Percentiles rank a stretch among this genome's conserved stretches.
Conservation (phyloP, 2,797 vertebrate genomes). For the Pempheris klunzingeri region DNA sequence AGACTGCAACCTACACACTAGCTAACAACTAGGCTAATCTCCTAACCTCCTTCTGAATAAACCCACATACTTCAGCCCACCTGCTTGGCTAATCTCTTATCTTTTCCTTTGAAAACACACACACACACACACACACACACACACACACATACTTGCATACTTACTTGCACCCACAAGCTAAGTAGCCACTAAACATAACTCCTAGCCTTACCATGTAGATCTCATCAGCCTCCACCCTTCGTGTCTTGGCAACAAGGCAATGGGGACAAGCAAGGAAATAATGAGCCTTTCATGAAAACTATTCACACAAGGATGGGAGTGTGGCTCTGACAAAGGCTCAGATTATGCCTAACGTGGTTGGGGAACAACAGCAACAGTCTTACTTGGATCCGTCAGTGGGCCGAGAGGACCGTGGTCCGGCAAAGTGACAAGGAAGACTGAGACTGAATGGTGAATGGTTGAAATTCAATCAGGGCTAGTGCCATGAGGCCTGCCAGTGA, state of each 20-base stretch:
- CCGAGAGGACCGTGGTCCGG: slow-evolving; percentile 31
- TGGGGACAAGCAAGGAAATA: slow-evolving; percentile 55
- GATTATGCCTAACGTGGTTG: slow-evolving; percentile 52
- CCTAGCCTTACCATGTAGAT: slow-evolving; percentile 25
- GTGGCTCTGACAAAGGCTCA: slow-evolving; percentile 60
- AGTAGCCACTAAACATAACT: slow-evolving; percentile 26
- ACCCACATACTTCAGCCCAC: slow-evolving; percentile 53
- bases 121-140: neutral
- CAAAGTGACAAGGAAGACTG: slow-evolving; percentile 40
- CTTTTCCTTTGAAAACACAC: slow-evolving; percentile 18
- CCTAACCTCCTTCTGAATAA: slow-evolving; percentile 49
- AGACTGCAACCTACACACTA: slow-evolving; percentile 53
- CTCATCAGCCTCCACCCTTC: slow-evolving; percentile 13
- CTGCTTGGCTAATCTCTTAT: slow-evolving; percentile 47
- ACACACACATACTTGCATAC: slow-evolving; percentile 26
- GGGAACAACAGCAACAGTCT: slow-evolving; percentile 69
- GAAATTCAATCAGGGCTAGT: slow-evolving; percentile 2
- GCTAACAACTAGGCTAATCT: slow-evolving; percentile 51
- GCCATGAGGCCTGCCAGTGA: slow-evolving; percentile 2
- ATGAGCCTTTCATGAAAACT: slow-evolving; percentile 68
- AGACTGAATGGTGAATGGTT: slow-evolving; percentile 24
- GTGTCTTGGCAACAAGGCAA: slow-evolving; percentile 49
- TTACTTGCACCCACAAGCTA: slow-evolving; percentile 38
- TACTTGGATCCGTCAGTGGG: slow-evolving; percentile 42
- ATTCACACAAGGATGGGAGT: slow-evolving; percentile 44